These are phyloP conservation scores for Drosophila greeni DNA, from an alignment of 2,888 invertebrate genomes.

Conservation along the genomic window DNA sequence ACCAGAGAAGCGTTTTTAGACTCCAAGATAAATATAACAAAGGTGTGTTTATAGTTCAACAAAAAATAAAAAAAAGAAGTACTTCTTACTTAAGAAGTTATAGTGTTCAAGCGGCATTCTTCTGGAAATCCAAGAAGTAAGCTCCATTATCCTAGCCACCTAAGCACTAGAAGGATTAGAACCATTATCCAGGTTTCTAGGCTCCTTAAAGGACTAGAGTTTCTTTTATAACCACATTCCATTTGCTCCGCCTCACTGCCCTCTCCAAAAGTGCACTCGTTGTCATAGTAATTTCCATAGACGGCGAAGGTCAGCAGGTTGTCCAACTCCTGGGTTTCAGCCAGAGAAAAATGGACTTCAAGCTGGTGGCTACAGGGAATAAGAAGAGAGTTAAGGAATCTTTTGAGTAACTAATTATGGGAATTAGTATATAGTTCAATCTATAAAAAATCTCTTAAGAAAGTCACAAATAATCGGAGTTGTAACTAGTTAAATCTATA, in stretches of 20 bases:
- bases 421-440: too few relatives aligned
- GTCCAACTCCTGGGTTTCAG: slow-evolving; percentile 27
- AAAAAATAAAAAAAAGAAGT: not conserved
- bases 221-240: slow-evolving; percentile 44
- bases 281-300: slow-evolving; percentile 73
- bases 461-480: too few relatives aligned
- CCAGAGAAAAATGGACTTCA: slow-evolving; percentile 47
- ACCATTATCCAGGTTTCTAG: slow-evolving; percentile 1
- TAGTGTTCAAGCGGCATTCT: not conserved
- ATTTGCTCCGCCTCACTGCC: slow-evolving; percentile 30
- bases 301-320: slow-evolving; percentile 68
- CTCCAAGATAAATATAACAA: not conserved
- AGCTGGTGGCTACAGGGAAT: slow-evolving; percentile 8
- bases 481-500: too few relatives aligned
- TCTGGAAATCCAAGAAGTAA: too few relatives aligned
- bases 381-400: accelerated
- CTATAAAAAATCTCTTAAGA: too few relatives aligned
- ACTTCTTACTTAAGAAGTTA: not conserved
- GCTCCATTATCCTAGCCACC: not conserved
- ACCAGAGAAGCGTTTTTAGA: not conserved
- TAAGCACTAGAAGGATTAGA: not conserved
- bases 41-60: slow-evolving; percentile 1
- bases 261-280: slow-evolving; percentile 49
- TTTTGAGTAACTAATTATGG: not conserved
- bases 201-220: not conserved